These are phyloP conservation scores for Micromussa lordhowensis DNA, from an alignment of 92 coral and sea anemone genomes.

Conservation along the genomic window DNA sequence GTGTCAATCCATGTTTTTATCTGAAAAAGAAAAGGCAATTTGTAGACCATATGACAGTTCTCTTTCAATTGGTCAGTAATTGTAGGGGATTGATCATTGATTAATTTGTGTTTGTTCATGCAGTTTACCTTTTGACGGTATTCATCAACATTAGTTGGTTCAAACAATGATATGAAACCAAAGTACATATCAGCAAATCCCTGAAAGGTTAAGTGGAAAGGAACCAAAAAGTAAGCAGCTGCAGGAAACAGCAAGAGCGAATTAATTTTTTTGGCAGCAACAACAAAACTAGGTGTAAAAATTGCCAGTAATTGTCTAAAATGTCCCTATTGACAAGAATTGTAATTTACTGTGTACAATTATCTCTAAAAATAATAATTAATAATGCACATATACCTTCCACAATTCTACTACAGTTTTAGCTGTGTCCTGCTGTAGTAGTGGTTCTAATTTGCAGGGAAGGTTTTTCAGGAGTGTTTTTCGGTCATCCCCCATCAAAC, in stretches of 20 bases:
- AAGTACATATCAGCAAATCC: conserved; percentile 42
- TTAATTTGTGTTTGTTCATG: conserved; percentile 2
- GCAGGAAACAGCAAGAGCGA: conserved; percentile 1
- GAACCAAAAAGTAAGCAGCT: neutral
- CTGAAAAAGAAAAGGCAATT: conserved; percentile 1
- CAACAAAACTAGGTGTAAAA: neutral
- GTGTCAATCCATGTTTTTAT: neutral
- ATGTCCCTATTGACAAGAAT: neutral
- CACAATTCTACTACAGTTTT: conserved; percentile 42
- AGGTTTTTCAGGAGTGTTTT: conserved; percentile 18
- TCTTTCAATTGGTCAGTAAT: neutral
- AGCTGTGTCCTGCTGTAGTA: conserved; percentile 28
- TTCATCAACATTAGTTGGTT: conserved; percentile 8
- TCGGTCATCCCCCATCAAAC: conserved; percentile 50
- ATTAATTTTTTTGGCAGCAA: neutral
- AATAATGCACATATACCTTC: conserved; percentile 30
- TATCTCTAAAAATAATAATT: neutral
- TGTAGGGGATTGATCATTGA: conserved; percentile 1
- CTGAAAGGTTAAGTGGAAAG: neutral
- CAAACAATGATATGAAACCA: conserved; percentile 31
- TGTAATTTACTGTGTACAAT: neutral
- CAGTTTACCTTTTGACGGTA: conserved; percentile 24
- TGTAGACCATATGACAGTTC: conserved; percentile 6
- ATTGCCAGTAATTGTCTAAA: neutral
- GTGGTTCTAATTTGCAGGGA: conserved; percentile 15